Percentiles rank a stretch among this genome's conserved stretches.
phyloP scores from a whole-genome alignment of 2,888 invertebrate species.

The Psococerastis gibbosa region DNA sequence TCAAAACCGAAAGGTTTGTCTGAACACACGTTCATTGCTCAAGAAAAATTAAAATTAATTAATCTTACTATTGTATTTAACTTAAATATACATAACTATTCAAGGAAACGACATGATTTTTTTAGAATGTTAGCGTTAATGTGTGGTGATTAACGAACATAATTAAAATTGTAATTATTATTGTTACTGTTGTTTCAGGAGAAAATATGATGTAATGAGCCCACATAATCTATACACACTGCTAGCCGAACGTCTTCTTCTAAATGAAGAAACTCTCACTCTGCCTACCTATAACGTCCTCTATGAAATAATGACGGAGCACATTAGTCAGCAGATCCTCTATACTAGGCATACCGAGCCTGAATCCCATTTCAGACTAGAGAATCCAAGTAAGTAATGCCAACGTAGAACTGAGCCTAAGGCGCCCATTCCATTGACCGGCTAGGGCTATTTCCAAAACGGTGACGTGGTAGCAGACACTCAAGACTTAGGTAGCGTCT shows the following conservation, averaged over 20 bases:
- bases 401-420: no score
- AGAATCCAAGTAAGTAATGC: constrained; percentile 93
- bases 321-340: constrained; percentile 78
- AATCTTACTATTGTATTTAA: constrained; percentile 7
- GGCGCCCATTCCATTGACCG: no score
- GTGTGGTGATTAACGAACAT: constrained; percentile 1
- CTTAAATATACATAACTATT: no score
- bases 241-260: constrained; percentile 75
- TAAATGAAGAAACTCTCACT: constrained; percentile 76
- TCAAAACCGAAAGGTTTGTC: no score
- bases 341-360: constrained; percentile 90
- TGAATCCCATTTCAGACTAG: constrained; percentile 81
- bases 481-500: no score
- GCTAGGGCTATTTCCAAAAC: no score
- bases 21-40: no score
- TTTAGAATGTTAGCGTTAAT: constrained; percentile 4
- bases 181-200: constrained; percentile 32
- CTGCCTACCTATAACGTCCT: constrained; percentile 95
- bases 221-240: constrained; percentile 96
- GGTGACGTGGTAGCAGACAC: no score
- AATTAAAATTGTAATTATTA: constrained; percentile 11
- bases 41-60: no score
- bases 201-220: constrained; percentile 98
- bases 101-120: constrained; percentile 7
- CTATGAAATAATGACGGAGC: constrained; percentile 47